Percentiles rank a stretch among this genome's conserved stretches.
These are phyloP conservation scores for Teleogryllus oceanicus DNA, from an alignment of 2,888 invertebrate species.

Conservation along the genomic window DNA sequence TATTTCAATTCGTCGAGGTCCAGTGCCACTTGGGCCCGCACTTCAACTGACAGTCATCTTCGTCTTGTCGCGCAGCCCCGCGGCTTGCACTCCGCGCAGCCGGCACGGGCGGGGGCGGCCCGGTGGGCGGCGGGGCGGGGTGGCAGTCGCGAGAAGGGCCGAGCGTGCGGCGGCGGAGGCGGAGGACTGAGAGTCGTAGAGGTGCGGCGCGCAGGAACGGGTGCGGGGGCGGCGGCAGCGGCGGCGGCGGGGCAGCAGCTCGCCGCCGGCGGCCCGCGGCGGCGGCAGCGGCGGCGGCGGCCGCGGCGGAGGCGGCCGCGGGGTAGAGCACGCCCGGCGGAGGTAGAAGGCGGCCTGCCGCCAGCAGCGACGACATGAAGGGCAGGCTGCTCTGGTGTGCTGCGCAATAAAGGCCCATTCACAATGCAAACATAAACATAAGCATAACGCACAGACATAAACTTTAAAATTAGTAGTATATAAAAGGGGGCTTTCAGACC, in stretches of 20 bases:
- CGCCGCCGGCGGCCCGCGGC: neutral
- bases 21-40: neutral
- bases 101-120: neutral
- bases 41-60: constrained; percentile 2
- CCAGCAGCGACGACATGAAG: constrained; percentile 33
- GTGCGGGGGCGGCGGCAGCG: constrained; percentile 20
- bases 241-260: constrained; percentile 19
- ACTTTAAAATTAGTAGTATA: too few species aligned
- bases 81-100: neutral
- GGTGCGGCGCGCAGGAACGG: neutral
- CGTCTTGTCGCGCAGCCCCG: neutral
- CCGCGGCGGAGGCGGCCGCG: constrained; percentile 18
- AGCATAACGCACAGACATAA: too few species aligned
- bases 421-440: too few species aligned
- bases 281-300: constrained; percentile 24
- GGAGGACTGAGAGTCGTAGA: neutral
- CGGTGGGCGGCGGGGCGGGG: neutral
- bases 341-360: constrained; percentile 21
- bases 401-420: neutral
- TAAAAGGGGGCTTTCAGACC: too few species aligned
- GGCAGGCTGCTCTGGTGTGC: constrained; percentile 33
- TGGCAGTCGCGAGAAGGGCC: neutral
- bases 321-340: constrained; percentile 24
- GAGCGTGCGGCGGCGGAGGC: neutral
- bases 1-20: too few species aligned